These are phyloP conservation scores for Melierax canorus DNA, from an alignment of 2,113 vertebrate species.

Conservation along the genomic window DNA sequence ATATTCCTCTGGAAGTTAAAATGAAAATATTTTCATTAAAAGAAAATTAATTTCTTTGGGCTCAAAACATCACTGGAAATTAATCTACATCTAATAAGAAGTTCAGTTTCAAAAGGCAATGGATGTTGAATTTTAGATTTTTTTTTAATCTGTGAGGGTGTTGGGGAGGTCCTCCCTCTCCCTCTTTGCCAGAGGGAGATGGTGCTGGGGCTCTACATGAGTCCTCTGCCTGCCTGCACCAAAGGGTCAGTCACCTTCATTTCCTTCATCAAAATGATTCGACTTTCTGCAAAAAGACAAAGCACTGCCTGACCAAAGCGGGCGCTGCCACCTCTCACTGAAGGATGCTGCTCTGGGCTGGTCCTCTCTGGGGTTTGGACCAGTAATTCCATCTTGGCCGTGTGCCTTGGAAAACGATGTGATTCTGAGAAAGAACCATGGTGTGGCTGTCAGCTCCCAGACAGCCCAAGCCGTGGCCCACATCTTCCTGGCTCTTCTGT, in stretches of 20 bases:
- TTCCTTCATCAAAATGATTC: background rate
- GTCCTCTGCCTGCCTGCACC: background rate
- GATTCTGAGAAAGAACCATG: background rate
- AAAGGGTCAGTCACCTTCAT: background rate
- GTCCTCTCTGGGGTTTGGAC: background rate
- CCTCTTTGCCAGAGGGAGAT: background rate
- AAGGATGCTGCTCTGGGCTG: background rate
- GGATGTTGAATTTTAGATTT: background rate
- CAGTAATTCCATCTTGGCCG: background rate
- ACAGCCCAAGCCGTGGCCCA: too few species aligned
- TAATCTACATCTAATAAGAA: background rate
- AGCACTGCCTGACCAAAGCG: background rate
- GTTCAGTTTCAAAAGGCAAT: background rate
- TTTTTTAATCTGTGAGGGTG: background rate
- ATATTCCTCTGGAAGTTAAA: background rate
- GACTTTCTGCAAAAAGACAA: background rate
- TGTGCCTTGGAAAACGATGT: background rate
- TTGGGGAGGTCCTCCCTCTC: background rate
- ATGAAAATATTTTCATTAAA: background rate
- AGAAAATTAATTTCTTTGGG: background rate
- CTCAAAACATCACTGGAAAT: background rate
- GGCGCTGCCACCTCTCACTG: background rate
- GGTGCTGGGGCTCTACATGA: background rate
- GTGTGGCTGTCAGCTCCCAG: background rate
- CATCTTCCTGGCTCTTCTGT: background rate